These are phyloP conservation scores for Acanthisitta chloris DNA, from an alignment of 2,113 vertebrate species.

Conservation along the genomic window DNA sequence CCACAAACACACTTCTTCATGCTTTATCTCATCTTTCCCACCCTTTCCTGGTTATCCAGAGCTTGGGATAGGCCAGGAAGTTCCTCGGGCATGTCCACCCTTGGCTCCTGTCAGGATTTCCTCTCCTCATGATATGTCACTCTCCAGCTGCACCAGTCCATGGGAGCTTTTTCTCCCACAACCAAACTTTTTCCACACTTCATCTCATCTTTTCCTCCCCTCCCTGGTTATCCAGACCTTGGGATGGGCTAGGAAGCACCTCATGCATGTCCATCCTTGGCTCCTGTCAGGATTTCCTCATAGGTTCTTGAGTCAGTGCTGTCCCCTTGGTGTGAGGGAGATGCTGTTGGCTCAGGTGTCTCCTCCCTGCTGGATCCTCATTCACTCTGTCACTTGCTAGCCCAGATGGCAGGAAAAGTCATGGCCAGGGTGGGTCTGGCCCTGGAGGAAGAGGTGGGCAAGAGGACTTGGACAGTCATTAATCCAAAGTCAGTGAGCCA, in stretches of 20 bases:
- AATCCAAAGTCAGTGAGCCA: neutral
- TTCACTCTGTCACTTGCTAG: neutral
- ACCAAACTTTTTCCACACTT: fast-evolving
- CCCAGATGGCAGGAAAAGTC: neutral
- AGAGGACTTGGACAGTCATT: neutral
- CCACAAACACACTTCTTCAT: fast-evolving
- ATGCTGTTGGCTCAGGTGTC: neutral
- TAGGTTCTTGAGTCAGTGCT: neutral
- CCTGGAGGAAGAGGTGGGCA: neutral
- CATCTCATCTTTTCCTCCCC: neutral
- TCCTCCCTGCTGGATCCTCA: neutral
- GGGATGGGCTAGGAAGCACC: neutral
- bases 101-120: neutral
- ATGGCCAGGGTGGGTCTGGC: neutral
- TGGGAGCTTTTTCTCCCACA: neutral
- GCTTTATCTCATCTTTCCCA: neutral
- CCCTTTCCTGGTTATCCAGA: neutral
- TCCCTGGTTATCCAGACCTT: neutral
- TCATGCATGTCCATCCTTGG: neutral
- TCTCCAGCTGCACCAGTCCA: too few relatives aligned
- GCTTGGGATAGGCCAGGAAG: neutral
- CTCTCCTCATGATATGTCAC: too few relatives aligned
- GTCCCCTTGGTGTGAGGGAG: neutral
- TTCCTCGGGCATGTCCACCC: neutral
- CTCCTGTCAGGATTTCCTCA: neutral